Percentiles rank a stretch among this genome's conserved stretches.
These are phyloP conservation scores for Oreochromis tanganicae DNA, from an alignment of 2,113 vertebrate genomes.

Conservation along the genomic window DNA sequence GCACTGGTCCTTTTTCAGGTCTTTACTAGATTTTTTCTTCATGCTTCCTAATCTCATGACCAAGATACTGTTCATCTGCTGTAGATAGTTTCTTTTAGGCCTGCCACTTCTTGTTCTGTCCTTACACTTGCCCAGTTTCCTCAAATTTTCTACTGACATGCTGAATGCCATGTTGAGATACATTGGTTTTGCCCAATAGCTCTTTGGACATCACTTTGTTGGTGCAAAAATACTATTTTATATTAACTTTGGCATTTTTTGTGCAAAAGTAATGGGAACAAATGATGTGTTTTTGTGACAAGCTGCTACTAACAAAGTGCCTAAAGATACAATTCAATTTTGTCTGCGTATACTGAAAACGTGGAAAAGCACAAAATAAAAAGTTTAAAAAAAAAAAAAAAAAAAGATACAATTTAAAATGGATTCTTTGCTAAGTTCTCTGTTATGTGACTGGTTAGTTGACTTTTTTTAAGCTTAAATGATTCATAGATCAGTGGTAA, in stretches of 20 bases:
- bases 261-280: background rate
- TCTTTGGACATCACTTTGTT: background rate
- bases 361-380: too few relatives aligned
- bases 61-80: background rate
- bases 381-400: too few relatives aligned
- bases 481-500: background rate
- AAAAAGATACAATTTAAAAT: background rate
- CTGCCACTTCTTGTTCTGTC: background rate
- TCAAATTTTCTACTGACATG: background rate
- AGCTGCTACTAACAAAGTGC: background rate
- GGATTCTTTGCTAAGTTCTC: background rate
- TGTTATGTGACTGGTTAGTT: background rate
- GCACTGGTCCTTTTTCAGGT: background rate
- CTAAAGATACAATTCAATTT: background rate
- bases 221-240: background rate
- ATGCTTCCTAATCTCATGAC: background rate
- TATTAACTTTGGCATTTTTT: background rate
- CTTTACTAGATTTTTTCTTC: background rate
- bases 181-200: background rate
- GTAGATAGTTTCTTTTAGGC: background rate
- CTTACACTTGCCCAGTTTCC: background rate
- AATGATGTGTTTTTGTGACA: background rate
- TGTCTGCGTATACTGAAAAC: too few relatives aligned
- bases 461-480: background rate
- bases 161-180: background rate